Percentiles rank a stretch among this genome's conserved stretches.
Evolutionary conservation across 1,140 invertebrate species (phyloP).

Genomic region (Stegodyphus dumicola): DNA sequence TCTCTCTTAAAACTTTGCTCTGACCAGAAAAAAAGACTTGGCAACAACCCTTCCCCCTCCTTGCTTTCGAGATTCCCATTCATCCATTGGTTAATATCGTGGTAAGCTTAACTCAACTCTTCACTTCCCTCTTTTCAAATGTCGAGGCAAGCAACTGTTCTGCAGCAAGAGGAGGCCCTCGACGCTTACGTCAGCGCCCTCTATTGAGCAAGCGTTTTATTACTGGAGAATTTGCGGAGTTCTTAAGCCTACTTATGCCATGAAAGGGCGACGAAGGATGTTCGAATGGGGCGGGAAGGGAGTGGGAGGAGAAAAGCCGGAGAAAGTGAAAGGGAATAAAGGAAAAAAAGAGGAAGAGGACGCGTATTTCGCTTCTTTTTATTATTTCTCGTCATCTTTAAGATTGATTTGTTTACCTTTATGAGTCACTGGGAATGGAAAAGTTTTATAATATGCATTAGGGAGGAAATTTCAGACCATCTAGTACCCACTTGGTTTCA

Average conservation of each 20-base stretch:
- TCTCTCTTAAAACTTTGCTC: constrained; percentile 23
- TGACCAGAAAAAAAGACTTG: constrained; percentile 7
- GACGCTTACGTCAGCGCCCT: constrained; percentile 51
- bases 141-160: constrained; percentile 20
- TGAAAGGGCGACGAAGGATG: constrained; percentile 19
- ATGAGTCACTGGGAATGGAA: neutral
- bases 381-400: constrained; percentile 24
- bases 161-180: constrained; percentile 3
- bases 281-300: neutral
- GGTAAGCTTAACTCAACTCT: constrained; percentile 3
- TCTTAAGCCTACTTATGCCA: constrained; percentile 52
- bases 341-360: neutral
- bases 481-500: too few species aligned
- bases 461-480: neutral
- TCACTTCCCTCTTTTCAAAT: constrained; percentile 19
- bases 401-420: constrained; percentile 50
- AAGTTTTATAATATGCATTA: constrained; percentile 23
- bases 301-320: too few species aligned
- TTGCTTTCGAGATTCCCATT: constrained; percentile 10
- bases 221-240: constrained; percentile 51
- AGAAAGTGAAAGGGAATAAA: too few species aligned
- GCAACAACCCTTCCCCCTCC: neutral
- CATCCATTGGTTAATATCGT: constrained; percentile 43
- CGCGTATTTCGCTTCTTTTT: constrained; percentile 1
- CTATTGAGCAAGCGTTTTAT: constrained; percentile 42